phyloP scores from a whole-genome alignment of 1,140 invertebrate species.

The Cydia pomonella region DNA sequence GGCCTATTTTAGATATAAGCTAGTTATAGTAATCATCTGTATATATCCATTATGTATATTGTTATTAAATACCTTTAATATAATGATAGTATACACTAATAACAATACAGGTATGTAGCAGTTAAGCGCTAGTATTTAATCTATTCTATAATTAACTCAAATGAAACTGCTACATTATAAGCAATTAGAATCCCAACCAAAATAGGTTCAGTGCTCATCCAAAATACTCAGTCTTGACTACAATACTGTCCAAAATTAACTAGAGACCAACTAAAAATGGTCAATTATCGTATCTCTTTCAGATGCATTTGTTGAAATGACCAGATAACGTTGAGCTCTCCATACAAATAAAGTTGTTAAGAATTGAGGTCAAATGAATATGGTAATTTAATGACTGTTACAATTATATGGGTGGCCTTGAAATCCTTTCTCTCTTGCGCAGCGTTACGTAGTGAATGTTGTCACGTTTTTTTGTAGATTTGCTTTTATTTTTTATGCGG shows the following conservation, averaged over 20 bases:
- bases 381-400: neutral
- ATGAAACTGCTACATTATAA: neutral
- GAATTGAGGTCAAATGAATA: neutral
- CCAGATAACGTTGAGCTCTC: neutral
- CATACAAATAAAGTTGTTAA: neutral
- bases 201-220: neutral
- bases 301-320: too few relatives aligned
- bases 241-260: neutral
- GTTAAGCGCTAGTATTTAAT: neutral
- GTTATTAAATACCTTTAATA: too few relatives aligned
- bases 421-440: constrained; percentile 26
- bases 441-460: neutral
- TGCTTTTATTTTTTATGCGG: neutral
- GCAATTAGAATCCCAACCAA: neutral
- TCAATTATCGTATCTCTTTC: neutral
- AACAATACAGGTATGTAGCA: too few relatives aligned
- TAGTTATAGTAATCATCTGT: too few relatives aligned
- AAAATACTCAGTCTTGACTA: neutral
- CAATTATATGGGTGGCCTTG: constrained; percentile 11
- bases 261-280: neutral
- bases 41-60: too few relatives aligned
- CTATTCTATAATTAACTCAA: neutral
- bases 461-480: neutral
- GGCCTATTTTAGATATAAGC: too few relatives aligned
- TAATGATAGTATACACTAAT: too few relatives aligned